These are phyloP conservation scores for Denticeps clupeoides DNA, from an alignment of 2,797 vertebrate species.

Conservation along the genomic window DNA sequence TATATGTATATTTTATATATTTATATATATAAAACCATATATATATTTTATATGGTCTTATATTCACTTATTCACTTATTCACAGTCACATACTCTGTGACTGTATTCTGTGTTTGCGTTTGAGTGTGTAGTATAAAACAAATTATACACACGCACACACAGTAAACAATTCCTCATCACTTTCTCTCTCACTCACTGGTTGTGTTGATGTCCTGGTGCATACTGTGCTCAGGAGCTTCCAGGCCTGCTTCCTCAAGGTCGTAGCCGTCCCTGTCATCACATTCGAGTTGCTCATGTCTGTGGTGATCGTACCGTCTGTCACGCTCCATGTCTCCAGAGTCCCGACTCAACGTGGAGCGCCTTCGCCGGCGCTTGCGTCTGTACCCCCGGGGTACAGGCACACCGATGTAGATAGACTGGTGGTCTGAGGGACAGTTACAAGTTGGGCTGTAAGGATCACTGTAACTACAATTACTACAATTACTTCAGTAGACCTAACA, in stretches of 20 bases:
- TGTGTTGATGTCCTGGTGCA: constrained; percentile 58
- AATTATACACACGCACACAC: no score
- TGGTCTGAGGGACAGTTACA: constrained; percentile 58
- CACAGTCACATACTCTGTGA: no score
- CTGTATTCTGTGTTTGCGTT: no score
- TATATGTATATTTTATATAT: no score
- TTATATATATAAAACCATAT: no score
- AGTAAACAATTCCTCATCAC: no score
- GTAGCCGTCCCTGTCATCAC: constrained; percentile 37
- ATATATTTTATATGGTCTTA: no score
- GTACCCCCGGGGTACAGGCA: constrained; percentile 70
- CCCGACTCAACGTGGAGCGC: constrained; percentile 53
- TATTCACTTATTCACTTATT: no score
- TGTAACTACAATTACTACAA: no score
- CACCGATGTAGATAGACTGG: constrained; percentile 80
- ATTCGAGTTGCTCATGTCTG: constrained; percentile 34
- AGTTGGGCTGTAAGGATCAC: no score
- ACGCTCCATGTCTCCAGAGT: constrained; percentile 48
- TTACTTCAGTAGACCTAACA: no score
- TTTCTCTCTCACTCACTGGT: constrained; percentile 74
- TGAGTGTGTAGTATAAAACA: no score
- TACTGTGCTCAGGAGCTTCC: constrained; percentile 42
- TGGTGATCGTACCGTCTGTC: constrained; percentile 55
- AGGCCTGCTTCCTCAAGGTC: constrained; percentile 58
- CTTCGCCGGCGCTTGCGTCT: constrained; percentile 73